A percentile compares a stretch with the other conserved stretches of the same genome.
These are phyloP conservation scores for Myotis findleyi DNA, from an alignment of 2,797 vertebrate genomes.

Conservation along the genomic window DNA sequence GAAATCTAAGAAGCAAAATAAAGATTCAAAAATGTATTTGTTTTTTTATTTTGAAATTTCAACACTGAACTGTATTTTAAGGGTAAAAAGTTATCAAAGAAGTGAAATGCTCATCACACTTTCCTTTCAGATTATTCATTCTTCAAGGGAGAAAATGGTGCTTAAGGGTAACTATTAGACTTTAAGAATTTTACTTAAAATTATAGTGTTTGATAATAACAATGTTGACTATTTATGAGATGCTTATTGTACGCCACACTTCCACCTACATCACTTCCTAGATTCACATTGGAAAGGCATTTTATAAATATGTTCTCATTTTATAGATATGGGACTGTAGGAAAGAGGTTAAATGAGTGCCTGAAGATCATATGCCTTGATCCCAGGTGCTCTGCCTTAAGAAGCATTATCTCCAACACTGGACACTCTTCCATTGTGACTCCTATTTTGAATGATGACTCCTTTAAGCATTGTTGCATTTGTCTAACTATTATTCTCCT, in stretches of 20 bases:
- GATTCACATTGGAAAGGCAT: background rate
- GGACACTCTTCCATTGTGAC: background rate
- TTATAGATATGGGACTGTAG: background rate
- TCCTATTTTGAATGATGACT: background rate
- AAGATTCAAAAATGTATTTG: background rate
- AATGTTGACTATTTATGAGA: background rate
- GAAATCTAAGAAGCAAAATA: background rate
- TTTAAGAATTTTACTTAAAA: background rate
- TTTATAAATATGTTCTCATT: background rate
- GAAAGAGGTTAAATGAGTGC: background rate
- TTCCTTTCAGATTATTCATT: background rate
- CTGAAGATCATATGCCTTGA: background rate
- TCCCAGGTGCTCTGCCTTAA: background rate
- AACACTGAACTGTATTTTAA: background rate
- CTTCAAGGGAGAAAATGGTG: background rate
- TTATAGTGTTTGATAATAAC: background rate
- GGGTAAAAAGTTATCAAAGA: background rate
- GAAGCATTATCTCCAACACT: background rate
- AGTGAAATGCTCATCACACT: background rate
- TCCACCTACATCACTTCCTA: background rate
- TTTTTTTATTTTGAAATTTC: slow-evolving; percentile 15
- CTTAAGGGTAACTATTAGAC: background rate
- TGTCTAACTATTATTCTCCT: background rate
- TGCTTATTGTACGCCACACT: background rate
- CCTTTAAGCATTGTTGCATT: background rate